A percentile compares a stretch with the other conserved stretches of the same genome.
Conservation (phyloP, 2,797 vertebrate genomes). For the Onychomys torridus region DNA sequence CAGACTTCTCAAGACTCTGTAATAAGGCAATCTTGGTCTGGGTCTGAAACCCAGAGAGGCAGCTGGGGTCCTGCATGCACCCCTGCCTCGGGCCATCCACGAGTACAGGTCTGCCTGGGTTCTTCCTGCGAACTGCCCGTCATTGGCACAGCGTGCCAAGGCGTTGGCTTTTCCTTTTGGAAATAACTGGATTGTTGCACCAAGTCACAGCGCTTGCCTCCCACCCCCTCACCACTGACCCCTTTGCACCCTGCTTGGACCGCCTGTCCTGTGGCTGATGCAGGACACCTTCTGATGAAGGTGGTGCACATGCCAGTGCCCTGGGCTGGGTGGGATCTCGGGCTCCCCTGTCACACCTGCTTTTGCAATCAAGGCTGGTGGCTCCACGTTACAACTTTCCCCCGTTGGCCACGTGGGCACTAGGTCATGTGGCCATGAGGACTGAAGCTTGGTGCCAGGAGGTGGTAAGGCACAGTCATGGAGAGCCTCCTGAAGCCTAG, state of each 20-base stretch:
- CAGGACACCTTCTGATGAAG: background rate
- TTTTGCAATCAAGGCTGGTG: constrained; percentile 80
- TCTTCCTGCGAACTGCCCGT: background rate
- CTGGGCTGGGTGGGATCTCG: background rate
- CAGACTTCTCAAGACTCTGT: background rate
- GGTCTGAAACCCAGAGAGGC: background rate
- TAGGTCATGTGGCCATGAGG: background rate
- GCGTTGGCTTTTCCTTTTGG: constrained; percentile 36
- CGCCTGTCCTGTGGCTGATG: background rate
- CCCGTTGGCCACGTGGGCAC: constrained; percentile 34
- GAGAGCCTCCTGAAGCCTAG: background rate
- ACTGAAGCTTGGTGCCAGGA: background rate
- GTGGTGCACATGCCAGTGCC: background rate
- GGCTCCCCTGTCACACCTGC: constrained; percentile 84
- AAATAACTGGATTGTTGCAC: background rate
- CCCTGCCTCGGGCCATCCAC: background rate
- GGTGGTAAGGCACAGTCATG: background rate
- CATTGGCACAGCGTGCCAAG: background rate
- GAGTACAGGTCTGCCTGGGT: background rate
- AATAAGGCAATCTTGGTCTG: background rate
- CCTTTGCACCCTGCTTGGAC: background rate
- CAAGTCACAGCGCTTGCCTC: constrained; percentile 33
- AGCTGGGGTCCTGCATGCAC: background rate
- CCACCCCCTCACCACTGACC: background rate
- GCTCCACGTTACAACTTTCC: background rate